Evolutionary conservation across 1,140 invertebrate genomes (phyloP).

Genomic region (Drosophila malerkotliana): DNA sequence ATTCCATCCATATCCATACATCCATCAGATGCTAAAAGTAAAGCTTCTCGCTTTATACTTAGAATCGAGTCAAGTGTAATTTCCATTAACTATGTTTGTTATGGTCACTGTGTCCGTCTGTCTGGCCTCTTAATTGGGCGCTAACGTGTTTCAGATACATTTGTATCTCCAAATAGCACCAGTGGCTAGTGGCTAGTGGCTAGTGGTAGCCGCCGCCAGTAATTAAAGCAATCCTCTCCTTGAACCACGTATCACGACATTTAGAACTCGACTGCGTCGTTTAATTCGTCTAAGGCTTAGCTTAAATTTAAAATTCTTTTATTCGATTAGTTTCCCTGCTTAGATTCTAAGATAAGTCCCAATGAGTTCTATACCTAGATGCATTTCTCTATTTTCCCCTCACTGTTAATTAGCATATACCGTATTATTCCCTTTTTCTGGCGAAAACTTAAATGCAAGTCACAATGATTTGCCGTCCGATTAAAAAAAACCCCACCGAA

Average conservation of each 20-base stretch:
- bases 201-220: slow-evolving; percentile 28
- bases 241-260: slow-evolving; percentile 71
- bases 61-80: slow-evolving; percentile 74
- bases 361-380: neutral
- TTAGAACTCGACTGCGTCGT: slow-evolving; percentile 65
- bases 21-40: slow-evolving; percentile 54
- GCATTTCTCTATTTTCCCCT: neutral
- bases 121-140: slow-evolving; percentile 75
- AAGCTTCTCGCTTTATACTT: slow-evolving; percentile 47
- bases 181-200: no score
- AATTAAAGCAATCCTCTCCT: slow-evolving; percentile 71
- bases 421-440: neutral
- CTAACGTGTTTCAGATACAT: slow-evolving; percentile 80
- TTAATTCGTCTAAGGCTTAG: slow-evolving; percentile 31
- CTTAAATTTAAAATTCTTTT: slow-evolving; percentile 15
- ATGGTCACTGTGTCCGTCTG: slow-evolving; percentile 64
- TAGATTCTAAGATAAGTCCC: neutral
- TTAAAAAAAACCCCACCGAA: slow-evolving; percentile 23
- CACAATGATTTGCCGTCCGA: slow-evolving; percentile 22
- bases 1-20: neutral
- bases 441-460: slow-evolving; percentile 22
- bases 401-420: slow-evolving; percentile 24
- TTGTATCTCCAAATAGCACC: slow-evolving; percentile 66
- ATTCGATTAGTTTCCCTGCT: slow-evolving; percentile 11
- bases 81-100: slow-evolving; percentile 76